Evolutionary conservation across 2,113 vertebrate species (phyloP).

Genomic region (Dascyllus trimaculatus): DNA sequence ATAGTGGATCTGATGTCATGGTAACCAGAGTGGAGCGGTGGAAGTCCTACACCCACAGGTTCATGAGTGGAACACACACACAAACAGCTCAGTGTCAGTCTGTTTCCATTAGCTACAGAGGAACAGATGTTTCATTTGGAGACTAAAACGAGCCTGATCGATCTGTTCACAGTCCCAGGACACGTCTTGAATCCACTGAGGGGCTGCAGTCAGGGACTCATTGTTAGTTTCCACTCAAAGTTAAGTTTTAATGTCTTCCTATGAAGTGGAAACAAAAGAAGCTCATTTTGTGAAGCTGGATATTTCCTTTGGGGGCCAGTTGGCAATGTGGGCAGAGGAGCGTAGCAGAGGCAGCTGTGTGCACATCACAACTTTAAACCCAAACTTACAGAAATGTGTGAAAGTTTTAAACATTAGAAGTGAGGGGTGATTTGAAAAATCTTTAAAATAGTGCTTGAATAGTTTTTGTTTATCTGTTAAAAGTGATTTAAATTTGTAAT

Average conservation of each 20-base stretch:
- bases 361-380: slow-evolving; percentile 20
- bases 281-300: slow-evolving; percentile 15
- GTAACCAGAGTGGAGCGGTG: slow-evolving; percentile 54
- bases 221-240: not conserved
- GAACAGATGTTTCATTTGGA: not conserved
- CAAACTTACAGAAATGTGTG: not conserved
- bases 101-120: slow-evolving; percentile 13
- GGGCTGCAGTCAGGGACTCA: not conserved
- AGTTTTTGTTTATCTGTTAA: too few relatives aligned
- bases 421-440: too few relatives aligned
- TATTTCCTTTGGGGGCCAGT: slow-evolving; percentile 13
- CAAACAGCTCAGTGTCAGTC: not conserved
- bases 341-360: slow-evolving; percentile 41
- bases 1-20: slow-evolving; percentile 52
- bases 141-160: not conserved
- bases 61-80: slow-evolving; percentile 11
- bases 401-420: not conserved
- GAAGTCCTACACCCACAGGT: slow-evolving; percentile 21
- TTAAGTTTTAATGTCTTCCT: slow-evolving; percentile 14
- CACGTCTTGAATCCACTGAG: not conserved
- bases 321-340: slow-evolving; percentile 14
- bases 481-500: too few relatives aligned
- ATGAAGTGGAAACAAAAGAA: slow-evolving; percentile 9
- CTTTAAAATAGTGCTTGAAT: too few relatives aligned
- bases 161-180: not conserved